A percentile compares a stretch with the other conserved stretches of the same genome.
Conservation (phyloP, 2,888 invertebrate genomes). For the Lepidonotus clava region DNA sequence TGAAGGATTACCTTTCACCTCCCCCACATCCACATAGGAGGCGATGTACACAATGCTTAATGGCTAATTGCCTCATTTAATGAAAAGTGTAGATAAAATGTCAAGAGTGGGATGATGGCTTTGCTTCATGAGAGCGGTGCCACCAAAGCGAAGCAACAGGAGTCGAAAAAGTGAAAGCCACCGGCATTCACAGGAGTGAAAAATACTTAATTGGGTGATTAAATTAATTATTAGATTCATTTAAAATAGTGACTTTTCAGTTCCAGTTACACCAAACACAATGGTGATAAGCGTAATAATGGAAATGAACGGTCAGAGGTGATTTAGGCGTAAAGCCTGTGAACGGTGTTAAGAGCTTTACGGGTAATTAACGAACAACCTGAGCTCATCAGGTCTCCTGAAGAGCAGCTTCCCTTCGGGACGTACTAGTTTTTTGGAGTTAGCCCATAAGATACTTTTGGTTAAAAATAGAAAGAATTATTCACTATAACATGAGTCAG, state of each 20-base stretch:
- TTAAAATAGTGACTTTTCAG: conserved; percentile 28
- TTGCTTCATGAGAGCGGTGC: not conserved
- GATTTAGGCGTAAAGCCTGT: too few relatives aligned
- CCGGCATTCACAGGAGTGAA: not conserved
- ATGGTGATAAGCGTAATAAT: not conserved
- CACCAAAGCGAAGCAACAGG: not conserved
- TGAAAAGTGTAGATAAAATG: not conserved
- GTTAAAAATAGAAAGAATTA: too few relatives aligned
- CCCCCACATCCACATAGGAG: not conserved
- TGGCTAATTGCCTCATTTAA: not conserved
- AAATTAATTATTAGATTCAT: conserved; percentile 29
- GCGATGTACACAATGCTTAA: not conserved
- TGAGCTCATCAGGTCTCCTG: too few relatives aligned
- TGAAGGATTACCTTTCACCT: not conserved
- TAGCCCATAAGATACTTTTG: too few relatives aligned
- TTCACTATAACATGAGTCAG: too few relatives aligned
- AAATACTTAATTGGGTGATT: conserved; percentile 23
- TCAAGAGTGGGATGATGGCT: not conserved
- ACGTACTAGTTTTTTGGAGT: too few relatives aligned
- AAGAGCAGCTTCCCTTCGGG: too few relatives aligned
- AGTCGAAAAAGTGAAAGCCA: not conserved
- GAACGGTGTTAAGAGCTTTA: too few relatives aligned
- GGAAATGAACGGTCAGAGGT: conserved; percentile 23
- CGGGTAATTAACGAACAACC: too few relatives aligned
- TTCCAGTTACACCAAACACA: too few relatives aligned